phyloP scores from a whole-genome alignment of 2,797 vertebrate genomes.

The Salmo trutta region DNA sequence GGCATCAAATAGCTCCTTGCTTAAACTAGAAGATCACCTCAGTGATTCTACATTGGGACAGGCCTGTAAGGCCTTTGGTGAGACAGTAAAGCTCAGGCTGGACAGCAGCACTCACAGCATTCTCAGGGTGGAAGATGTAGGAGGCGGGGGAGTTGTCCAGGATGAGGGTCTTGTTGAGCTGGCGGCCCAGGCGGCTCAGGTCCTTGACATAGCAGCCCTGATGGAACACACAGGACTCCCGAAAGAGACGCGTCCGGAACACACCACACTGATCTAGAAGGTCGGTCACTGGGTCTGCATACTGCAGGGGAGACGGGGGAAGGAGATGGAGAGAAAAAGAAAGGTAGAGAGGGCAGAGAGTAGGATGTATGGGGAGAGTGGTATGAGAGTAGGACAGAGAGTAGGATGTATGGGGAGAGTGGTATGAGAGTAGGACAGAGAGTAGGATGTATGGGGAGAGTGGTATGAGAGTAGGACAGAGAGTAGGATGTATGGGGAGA shows the following conservation, averaged over 20 bases:
- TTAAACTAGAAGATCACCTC: not conserved
- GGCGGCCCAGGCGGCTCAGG: constrained; percentile 93
- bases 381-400: not conserved
- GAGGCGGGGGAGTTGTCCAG: constrained; percentile 98
- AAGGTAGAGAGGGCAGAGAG: not conserved
- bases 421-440: not conserved
- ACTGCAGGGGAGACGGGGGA: constrained; percentile 66
- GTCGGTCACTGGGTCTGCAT: constrained; percentile 97
- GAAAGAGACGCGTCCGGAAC: constrained; percentile 93
- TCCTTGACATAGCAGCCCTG: constrained; percentile 99
- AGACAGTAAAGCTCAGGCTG: not conserved
- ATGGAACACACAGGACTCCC: constrained; percentile 99
- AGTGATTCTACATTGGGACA: not conserved
- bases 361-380: no score
- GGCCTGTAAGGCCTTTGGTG: not conserved
- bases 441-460: not conserved
- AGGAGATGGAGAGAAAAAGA: not conserved
- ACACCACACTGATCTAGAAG: constrained; percentile 96
- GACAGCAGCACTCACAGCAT: constrained; percentile 83
- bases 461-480: not conserved
- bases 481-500: not conserved
- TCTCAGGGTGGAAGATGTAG: constrained; percentile 99
- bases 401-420: not conserved
- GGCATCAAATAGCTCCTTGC: not conserved
- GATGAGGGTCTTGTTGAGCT: constrained; percentile 95